phyloP scores from a whole-genome alignment of 2,888 invertebrate species.

The Cosmia trapezina region DNA sequence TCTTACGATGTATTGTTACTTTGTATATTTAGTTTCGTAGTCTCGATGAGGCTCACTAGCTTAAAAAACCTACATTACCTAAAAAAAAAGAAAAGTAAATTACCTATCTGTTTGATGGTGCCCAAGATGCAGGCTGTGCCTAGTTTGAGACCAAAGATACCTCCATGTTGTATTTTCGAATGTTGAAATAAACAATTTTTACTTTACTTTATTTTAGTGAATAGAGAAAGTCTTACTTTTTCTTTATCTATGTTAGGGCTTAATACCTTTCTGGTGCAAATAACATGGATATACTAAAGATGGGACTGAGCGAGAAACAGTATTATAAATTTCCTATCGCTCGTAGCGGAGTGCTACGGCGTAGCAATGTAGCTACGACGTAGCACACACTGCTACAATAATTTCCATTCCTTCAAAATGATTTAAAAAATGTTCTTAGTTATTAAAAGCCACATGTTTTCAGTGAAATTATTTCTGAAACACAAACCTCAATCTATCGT shows the following conservation, averaged over 20 bases:
- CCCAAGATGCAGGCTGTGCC: too few species aligned
- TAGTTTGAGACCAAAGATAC: too few species aligned
- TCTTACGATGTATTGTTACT: neutral
- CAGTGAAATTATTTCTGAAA: neutral
- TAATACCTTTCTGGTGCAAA: neutral
- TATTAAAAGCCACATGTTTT: neutral
- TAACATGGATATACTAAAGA: neutral
- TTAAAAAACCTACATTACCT: too few species aligned
- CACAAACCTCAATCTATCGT: neutral
- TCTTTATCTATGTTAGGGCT: too few species aligned
- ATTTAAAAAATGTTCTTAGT: neutral
- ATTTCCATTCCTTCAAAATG: neutral
- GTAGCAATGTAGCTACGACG: slow-evolving; percentile 2
- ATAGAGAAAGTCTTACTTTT: neutral
- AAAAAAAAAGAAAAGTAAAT: too few species aligned
- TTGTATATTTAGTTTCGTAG: too few species aligned
- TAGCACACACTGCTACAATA: neutral
- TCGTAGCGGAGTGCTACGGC: neutral
- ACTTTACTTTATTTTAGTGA: too few species aligned
- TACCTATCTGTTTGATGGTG: too few species aligned
- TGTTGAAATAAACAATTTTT: too few species aligned
- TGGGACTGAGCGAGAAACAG: neutral
- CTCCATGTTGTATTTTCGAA: too few species aligned
- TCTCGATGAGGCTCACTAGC: too few species aligned
- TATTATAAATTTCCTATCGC: too few species aligned